Evolutionary conservation across 2,113 vertebrate genomes (phyloP).

Genomic region (Panthera leo): DNA sequence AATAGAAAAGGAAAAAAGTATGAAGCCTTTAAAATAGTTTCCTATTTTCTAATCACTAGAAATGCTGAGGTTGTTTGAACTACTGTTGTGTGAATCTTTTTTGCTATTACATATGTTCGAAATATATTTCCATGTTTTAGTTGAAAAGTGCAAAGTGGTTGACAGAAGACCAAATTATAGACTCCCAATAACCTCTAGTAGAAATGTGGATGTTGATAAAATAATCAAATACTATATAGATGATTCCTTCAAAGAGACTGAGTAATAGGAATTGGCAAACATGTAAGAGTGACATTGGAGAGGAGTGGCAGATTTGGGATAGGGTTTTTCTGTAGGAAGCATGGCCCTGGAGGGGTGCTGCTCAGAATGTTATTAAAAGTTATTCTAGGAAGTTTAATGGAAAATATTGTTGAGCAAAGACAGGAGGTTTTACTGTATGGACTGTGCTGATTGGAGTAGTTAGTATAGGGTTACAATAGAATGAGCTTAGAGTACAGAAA

Average conservation of each 20-base stretch:
- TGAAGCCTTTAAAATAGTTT: neutral
- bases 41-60: neutral
- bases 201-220: conserved; percentile 3
- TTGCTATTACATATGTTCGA: neutral
- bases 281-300: neutral
- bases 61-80: conserved; percentile 15
- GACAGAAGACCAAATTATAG: neutral
- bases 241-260: neutral
- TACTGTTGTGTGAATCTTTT: neutral
- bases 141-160: neutral
- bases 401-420: neutral
- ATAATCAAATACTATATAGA: neutral
- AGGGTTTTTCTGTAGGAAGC: neutral
- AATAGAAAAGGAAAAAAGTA: neutral
- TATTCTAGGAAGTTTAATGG: neutral
- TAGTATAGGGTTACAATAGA: neutral
- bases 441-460: neutral
- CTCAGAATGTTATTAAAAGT: neutral
- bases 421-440: neutral
- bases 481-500: neutral
- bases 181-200: neutral
- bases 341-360: neutral
- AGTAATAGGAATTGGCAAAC: neutral
- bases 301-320: neutral
- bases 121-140: conserved; percentile 5